Evolutionary conservation across 1,140 invertebrate species (phyloP), one percentile per base, ranked within the genome.

Genomic region (Procambarus clarkii): DNA sequence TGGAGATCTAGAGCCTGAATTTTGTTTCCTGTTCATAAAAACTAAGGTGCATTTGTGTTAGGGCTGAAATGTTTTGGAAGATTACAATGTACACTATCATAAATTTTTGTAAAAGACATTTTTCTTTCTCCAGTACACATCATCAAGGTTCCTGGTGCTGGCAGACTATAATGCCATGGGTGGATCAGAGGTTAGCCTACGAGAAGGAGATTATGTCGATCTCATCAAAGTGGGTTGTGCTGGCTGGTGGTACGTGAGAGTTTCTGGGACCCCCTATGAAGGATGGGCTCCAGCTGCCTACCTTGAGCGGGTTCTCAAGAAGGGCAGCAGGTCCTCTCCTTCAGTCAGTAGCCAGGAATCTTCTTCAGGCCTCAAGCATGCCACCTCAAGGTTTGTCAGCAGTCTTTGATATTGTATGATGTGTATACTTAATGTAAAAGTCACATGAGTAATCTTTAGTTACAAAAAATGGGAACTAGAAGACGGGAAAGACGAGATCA

Each of bases 211-310:
- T 95, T 96, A 96, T 93, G 96, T 98, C 90, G 97, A 98, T 94
- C 95, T 99, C 78, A 95, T 98, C 46, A 98, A 98, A 95, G 97
- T 92, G 76, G 98, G 98, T 90, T 98, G 97, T 94, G 98, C 98
- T 91, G 98, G 98, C 77, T 99, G 98, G 98, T 99, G 98, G 98
- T 98, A 97, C 95, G 97, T 98, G 92, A 97, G 97, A 93, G 95
- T 97, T 21, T 95, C 97, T 93, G 96, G 97, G 97, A 95, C 95
- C 94, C 94, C 81, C 21, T 92, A 96, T 92, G 98, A 98, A 95
- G 98, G 98, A 45, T 99, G 98, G 98, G 98, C 97, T 69, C 98
- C 98, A 50, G 97, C 97, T 5, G 97, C 97, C n/a, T 99, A 98
- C 94, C 95, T 99, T 93, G 98, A 98, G 95, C 96, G 96, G 91